Evolutionary conservation across 2,888 invertebrate genomes (phyloP), one percentile per base, ranked within the genome.

Genomic region (Dioctria linearis): DNA sequence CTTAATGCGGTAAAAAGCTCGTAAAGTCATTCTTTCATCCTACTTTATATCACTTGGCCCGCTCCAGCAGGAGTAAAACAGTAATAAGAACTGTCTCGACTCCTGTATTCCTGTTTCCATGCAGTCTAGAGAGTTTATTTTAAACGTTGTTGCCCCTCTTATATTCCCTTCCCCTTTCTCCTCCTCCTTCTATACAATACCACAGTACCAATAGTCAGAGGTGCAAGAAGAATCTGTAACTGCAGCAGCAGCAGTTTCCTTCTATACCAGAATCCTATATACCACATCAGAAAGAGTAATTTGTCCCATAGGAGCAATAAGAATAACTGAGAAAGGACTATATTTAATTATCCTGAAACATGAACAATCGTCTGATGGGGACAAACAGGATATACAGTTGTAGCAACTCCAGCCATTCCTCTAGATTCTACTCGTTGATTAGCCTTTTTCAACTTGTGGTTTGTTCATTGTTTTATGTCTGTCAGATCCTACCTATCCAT

Each of bases 271-370:
- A 54, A n/a, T 54, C 54, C 54, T 6, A 40, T 65, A 46, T 59
- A 49, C 59, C 42, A 57, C 13, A 59, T 59, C 43, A 75, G 73
- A 59, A 75, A 69, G 51, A 69, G 69, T 82, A 82, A 82, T 82
- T 82, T 80, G 69, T 82, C 82, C 82, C 82, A 66, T 37, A 75
- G 79, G 82, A 80, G 69, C 67, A 79, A 69, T 79, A 80, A 82
- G 78, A 78, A 80, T 78, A 78, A 63, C 76, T 49, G 63, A 25
- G 63, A 37, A 76, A 76, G 76, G 76, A 80, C 80, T 65, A 80
- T 80, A 82, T 82, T 82, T 82, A 82, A 82, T 82, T 82, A 82
- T 82, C 82, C 73, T 80, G 82, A 78, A 80, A 80, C 82, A 82
- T 42, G 78, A 82, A 82, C 80, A 81, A 81, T 80, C 69, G 79